Base-by-base conservation (phyloP, 92 coral and sea anemone species). In the Epizoanthus ramosus region DNA sequence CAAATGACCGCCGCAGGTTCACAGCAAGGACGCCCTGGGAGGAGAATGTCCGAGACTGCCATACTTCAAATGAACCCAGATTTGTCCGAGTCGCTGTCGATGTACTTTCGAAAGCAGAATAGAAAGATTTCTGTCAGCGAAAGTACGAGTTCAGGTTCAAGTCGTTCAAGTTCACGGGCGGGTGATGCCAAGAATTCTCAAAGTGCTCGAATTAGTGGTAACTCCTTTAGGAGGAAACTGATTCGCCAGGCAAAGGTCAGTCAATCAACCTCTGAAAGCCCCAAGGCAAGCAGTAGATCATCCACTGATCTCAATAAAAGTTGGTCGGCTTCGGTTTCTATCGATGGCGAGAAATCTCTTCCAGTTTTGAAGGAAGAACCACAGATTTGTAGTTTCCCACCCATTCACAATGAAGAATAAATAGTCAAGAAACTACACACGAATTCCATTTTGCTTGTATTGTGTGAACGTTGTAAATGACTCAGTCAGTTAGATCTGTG, bases 321-420 rank as follows among this genome's bases (percentile, higher is more conserved):
- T 19, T 71, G 59, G 76, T 6, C 72, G n/a, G 18, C 76, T 25
- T 47, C 57, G 28, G 23, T 9, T 45, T 43, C 21, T 13, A 50
- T 3, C 76, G 10, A 71, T 41, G n/a, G 72, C 19, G 21, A 6
- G 8, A 71, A 22, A 0, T 50, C 58, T 50, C 60, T 47, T 18
- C 25, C 76, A 21, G 76, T 71, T 50, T 35, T 71, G 45, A 50
- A 4, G 17, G 76, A 71, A 43, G 60, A 71, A 50, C 60, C 76
- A 16, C 14, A 52, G 6, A 71, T 71, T 19, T 71, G 37, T 17
- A 22, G 76, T 14, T 71, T 71, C n/a, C 33, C 47, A 15, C 50
- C 72, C 10, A 33, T 67, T 67, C 47, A 25, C 6, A 22, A 33
- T 9, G 22, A 67, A 14, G 72, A 33, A 67, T 33, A n/a, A 33